These are phyloP conservation scores for Smittia sp. DNA, from an alignment of 2,888 invertebrate genomes.

Conservation along the genomic window DNA sequence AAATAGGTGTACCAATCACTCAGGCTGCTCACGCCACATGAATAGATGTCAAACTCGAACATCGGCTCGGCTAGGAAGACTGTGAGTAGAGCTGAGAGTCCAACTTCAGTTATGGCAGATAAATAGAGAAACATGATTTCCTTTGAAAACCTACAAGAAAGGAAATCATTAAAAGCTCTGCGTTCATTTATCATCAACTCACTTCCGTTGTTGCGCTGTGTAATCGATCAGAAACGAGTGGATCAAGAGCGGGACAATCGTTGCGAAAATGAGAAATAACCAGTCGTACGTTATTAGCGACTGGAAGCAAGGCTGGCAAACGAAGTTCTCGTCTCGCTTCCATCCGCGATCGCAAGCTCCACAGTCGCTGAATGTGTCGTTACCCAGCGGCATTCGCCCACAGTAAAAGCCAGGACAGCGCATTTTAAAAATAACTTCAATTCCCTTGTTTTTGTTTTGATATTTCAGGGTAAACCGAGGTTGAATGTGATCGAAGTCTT, in stretches of 20 bases:
- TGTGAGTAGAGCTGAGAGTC: conserved; percentile 71
- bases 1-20: conserved; percentile 77
- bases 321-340: conserved; percentile 64
- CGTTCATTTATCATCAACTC: too few relatives aligned
- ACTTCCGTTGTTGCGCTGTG: conserved; percentile 72
- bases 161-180: not conserved
- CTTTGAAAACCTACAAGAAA: conserved; percentile 63
- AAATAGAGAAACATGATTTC: conserved; percentile 73
- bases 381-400: conserved; percentile 60
- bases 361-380: conserved; percentile 69
- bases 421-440: conserved; percentile 8
- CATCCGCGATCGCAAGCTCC: conserved; percentile 85
- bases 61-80: conserved; percentile 78
- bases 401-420: conserved; percentile 52
- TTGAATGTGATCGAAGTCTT: too few relatives aligned
- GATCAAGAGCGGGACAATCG: conserved; percentile 77
- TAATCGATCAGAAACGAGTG: conserved; percentile 92
- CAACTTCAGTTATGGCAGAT: conserved; percentile 79
- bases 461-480: too few relatives aligned
- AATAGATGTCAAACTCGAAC: conserved; percentile 70
- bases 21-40: conserved; percentile 75
- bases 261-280: conserved; percentile 93
- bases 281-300: conserved; percentile 83
- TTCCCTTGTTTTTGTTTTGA: not conserved
- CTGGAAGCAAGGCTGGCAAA: conserved; percentile 74